Conservation (phyloP, 2,888 invertebrate genomes). For the Portevinia maculata region DNA sequence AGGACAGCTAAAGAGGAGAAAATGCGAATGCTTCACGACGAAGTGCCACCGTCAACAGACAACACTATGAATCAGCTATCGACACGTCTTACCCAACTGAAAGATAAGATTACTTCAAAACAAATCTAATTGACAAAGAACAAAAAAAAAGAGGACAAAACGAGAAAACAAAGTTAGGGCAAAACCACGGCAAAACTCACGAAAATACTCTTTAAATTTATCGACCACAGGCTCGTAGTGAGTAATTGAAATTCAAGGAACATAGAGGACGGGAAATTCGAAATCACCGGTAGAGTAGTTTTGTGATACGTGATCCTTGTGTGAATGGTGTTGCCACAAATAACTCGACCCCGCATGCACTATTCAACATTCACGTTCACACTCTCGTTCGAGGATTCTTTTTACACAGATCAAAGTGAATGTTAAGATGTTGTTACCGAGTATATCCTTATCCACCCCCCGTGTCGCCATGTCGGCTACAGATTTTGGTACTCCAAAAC, state of each 20-base stretch:
- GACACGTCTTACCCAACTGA: constrained; percentile 35
- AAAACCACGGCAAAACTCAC: constrained; percentile 49
- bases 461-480: background rate
- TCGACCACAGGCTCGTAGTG: constrained; percentile 45
- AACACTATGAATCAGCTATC: constrained; percentile 45
- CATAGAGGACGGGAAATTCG: constrained; percentile 28
- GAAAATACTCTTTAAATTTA: constrained; percentile 70
- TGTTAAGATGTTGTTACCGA: constrained; percentile 30
- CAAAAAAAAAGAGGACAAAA: background rate
- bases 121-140: background rate
- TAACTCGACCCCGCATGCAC: constrained; percentile 3
- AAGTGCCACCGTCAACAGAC: constrained; percentile 7
- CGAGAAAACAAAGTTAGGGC: too few relatives aligned
- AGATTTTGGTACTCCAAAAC: constrained; percentile 13
- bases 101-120: constrained; percentile 12
- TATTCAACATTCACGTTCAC: constrained; percentile 10
- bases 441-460: background rate
- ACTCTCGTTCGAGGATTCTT: background rate
- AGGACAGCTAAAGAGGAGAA: background rate
- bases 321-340: constrained; percentile 38
- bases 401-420: constrained; percentile 46
- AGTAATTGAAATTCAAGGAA: constrained; percentile 60
- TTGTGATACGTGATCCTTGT: constrained; percentile 63
- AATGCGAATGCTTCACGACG: too few relatives aligned
- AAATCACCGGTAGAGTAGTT: constrained; percentile 50